A percentile compares a stretch with the other conserved stretches of the same genome.
phyloP scores from a whole-genome alignment of 2,888 invertebrate species.

The Blera fallax region DNA sequence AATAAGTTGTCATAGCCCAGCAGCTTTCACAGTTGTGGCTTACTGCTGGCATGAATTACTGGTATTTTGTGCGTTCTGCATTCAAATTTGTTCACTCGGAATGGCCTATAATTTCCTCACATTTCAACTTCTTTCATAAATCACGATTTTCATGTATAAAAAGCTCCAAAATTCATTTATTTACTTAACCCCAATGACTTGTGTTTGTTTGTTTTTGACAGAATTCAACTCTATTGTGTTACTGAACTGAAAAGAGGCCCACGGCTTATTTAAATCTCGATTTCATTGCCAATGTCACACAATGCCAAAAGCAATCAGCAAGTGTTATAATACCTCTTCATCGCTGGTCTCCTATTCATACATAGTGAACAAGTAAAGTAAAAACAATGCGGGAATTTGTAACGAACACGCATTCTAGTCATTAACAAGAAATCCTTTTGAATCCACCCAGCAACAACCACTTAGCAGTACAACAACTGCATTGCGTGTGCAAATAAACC shows the following conservation, averaged over 20 bases:
- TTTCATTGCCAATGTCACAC: constrained; percentile 15
- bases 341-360: constrained; percentile 22
- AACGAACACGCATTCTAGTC: constrained; percentile 53
- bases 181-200: not conserved
- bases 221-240: not conserved
- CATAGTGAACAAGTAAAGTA: too few species aligned
- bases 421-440: constrained; percentile 58
- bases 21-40: too few species aligned
- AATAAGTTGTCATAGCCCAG: too few species aligned
- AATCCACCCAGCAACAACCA: constrained; percentile 22
- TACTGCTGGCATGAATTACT: too few species aligned
- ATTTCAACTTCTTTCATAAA: not conserved
- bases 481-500: constrained; percentile 63
- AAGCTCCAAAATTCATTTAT: too few species aligned
- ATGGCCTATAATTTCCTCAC: too few species aligned
- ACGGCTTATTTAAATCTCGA: not conserved
- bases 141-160: not conserved
- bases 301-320: constrained; percentile 38
- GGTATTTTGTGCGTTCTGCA: too few species aligned
- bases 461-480: constrained; percentile 42
- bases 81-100: too few species aligned
- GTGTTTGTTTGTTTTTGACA: not conserved
- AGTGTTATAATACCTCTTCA: constrained; percentile 28
- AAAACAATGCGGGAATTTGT: constrained; percentile 55
- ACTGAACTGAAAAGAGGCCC: not conserved